These are phyloP conservation scores for Darevskia nairensis DNA, from an alignment of 2,797 vertebrate genomes.

Conservation along the genomic window DNA sequence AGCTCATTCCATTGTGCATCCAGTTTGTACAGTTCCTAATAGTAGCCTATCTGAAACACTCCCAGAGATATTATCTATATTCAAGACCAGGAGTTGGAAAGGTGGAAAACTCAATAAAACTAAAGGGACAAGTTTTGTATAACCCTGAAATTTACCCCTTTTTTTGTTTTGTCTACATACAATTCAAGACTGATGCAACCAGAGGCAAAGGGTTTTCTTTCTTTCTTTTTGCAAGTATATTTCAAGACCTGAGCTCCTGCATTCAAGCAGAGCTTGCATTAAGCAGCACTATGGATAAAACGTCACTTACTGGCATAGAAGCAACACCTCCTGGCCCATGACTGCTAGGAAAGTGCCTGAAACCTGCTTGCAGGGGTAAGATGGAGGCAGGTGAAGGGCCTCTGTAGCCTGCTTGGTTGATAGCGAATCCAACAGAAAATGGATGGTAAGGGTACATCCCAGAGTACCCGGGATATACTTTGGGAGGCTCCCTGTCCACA, in stretches of 20 bases:
- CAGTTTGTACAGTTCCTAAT: not conserved
- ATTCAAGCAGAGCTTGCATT: slow-evolving; percentile 1
- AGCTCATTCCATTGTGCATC: not conserved
- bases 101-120: not conserved
- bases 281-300: not conserved
- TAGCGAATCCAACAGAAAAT: slow-evolving; percentile 70
- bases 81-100: not conserved
- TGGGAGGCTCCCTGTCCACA: slow-evolving; percentile 73
- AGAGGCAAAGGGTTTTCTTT: not conserved
- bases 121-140: slow-evolving; percentile 10
- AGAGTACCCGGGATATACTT: slow-evolving; percentile 71
- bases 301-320: slow-evolving; percentile 65
- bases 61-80: not conserved
- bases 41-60: not conserved
- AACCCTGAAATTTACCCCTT: not conserved
- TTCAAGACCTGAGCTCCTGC: not conserved
- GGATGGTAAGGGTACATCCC: slow-evolving; percentile 72
- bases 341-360: slow-evolving; percentile 63
- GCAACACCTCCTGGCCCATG: slow-evolving; percentile 59
- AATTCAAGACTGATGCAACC: slow-evolving; percentile 25
- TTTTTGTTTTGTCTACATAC: not conserved
- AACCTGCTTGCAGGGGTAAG: slow-evolving; percentile 69
- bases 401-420: slow-evolving; percentile 67
- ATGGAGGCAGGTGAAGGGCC: slow-evolving; percentile 57
- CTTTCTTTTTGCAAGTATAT: not conserved